Base-by-base conservation (phyloP, 1,140 invertebrate genomes). In the Panagrolaimus sp. region DNA sequence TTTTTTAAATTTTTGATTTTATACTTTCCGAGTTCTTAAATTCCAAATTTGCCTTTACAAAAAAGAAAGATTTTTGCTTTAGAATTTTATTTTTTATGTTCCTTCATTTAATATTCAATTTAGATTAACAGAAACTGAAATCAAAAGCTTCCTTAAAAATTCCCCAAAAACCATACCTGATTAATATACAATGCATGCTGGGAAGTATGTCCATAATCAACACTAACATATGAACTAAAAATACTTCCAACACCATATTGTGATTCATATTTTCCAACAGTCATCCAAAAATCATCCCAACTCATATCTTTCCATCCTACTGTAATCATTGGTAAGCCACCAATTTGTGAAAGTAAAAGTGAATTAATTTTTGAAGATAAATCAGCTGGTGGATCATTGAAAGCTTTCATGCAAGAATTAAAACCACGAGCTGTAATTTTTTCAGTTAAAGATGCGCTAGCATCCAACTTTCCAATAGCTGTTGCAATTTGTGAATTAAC, bases 181-280 rank as follows among this genome's bases (percentile, higher is more conserved):
- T 70, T 72, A 13, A 78, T 61, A 62, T 76, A 77, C 16, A 77
- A 69, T 42, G 75, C 75, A 67, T 74, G 66, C 23, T 69, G 45
- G n/a, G 14, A 1, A 27, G 62, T 48, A 44, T 77, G 44, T 23
- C 69, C 64, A 46, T 72, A 74, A 63, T 77, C 72, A 16, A 72
- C 69, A 9, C 75, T 64, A 25, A 72, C 68, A 25, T 53, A 69
- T 13, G 74, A 71, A 44, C 43, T 63, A 16, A 76, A 66, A 25
- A 77, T 43, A 20, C 64, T 71, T 38, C 66, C 67, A 11, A 77
- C 66, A 61, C 67, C 72, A 48, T 74, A 71, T 23, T 46, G 44
- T 5, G 61, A 38, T 44, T 72, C 70, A 43, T 51, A 63, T 11
- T 43, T 44, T 11, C 70, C 70, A 13, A 72, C 46, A 7, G 43